Conservation (phyloP, 2,888 invertebrate genomes). For the Trachelus tabidus region DNA sequence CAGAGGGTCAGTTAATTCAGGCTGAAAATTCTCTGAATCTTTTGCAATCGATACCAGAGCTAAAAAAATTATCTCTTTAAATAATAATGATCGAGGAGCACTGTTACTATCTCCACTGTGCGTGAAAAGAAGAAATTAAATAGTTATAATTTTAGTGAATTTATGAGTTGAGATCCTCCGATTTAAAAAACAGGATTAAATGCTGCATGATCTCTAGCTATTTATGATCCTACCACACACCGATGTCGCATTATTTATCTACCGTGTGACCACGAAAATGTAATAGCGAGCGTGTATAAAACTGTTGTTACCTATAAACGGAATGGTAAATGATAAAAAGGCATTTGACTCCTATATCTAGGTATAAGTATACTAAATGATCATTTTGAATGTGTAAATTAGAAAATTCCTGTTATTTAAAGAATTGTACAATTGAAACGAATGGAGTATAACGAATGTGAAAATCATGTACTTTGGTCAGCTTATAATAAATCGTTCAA, state of each 20-base stretch:
- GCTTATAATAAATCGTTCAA: constrained; percentile 52
- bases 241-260: background rate
- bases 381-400: constrained; percentile 36
- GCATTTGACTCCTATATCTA: constrained; percentile 39
- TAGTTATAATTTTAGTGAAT: constrained; percentile 31
- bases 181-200: background rate
- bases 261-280: background rate
- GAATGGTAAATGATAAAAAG: constrained; percentile 7
- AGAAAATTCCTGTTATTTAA: constrained; percentile 37
- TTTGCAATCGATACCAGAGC: background rate
- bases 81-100: background rate
- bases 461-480: constrained; percentile 27
- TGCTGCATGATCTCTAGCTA: background rate
- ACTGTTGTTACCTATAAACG: constrained; percentile 33
- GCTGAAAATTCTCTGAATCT: constrained; percentile 19
- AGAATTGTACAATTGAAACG: constrained; percentile 30
- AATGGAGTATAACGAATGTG: constrained; percentile 6
- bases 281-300: constrained; percentile 43
- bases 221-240: background rate
- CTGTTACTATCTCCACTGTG: constrained; percentile 24
- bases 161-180: background rate
- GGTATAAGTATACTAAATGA: constrained; percentile 35
- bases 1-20: constrained; percentile 41
- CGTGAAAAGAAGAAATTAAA: constrained; percentile 27
- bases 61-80: background rate